phyloP scores from a whole-genome alignment of 1,140 invertebrate species.

The Sitobion miscanthi region DNA sequence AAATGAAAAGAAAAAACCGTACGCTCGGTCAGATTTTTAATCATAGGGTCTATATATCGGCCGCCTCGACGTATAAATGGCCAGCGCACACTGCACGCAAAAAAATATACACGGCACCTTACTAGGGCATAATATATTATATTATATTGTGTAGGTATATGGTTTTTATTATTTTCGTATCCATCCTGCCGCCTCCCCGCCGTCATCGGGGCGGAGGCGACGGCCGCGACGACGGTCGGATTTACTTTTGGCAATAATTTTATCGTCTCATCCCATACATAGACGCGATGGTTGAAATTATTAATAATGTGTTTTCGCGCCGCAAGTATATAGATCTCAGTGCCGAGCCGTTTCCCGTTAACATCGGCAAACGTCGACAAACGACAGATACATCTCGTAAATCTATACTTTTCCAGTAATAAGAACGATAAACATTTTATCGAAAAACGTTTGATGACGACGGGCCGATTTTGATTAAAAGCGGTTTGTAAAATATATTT shows the following conservation, averaged over 20 bases:
- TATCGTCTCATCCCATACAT: background rate
- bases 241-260: background rate
- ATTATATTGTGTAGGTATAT: background rate
- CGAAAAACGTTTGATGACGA: background rate
- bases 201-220: conserved; percentile 27
- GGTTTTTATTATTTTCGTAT: background rate
- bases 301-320: background rate
- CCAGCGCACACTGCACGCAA: background rate
- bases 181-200: background rate
- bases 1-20: background rate
- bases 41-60: background rate
- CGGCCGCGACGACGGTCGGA: background rate
- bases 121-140: background rate
- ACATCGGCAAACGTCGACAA: background rate
- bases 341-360: background rate
- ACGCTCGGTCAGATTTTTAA: conserved; percentile 25
- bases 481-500: background rate
- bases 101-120: background rate
- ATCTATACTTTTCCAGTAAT: no score
- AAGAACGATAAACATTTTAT: no score
- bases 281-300: background rate
- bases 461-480: background rate
- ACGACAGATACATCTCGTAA: background rate
- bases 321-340: background rate
- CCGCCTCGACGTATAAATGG: background rate